Evolutionary conservation across 2,888 invertebrate species (phyloP).

Genomic region (Bimastos eiseni): DNA sequence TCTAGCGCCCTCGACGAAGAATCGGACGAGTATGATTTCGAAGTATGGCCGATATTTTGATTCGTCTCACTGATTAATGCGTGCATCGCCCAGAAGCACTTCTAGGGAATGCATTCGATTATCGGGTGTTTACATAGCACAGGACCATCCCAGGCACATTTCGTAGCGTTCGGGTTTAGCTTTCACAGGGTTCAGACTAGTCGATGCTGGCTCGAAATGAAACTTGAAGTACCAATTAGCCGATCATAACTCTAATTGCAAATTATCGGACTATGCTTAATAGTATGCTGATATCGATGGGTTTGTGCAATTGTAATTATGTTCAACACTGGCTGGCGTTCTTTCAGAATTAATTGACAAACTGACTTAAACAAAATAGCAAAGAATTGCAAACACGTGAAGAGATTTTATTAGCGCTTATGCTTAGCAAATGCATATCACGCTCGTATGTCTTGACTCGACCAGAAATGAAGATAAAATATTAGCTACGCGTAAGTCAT

Average conservation of each 20-base stretch:
- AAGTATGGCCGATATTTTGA: constrained; percentile 32
- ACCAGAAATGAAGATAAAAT: neutral
- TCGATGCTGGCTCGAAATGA: neutral
- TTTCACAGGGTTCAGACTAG: neutral
- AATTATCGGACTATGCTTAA: neutral
- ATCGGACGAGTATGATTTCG: constrained; percentile 41
- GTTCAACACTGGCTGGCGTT: too few species aligned
- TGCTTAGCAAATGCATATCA: neutral
- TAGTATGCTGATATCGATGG: neutral
- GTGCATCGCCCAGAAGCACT: neutral
- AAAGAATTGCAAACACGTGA: neutral
- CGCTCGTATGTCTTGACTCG: neutral
- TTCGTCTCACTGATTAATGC: neutral
- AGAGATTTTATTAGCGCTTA: neutral
- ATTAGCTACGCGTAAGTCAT: neutral
- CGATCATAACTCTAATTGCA: neutral
- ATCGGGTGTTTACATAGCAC: neutral
- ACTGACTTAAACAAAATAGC: neutral
- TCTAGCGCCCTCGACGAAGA: constrained; percentile 36
- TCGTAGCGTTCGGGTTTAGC: neutral
- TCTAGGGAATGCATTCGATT: neutral
- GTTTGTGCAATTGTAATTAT: neutral
- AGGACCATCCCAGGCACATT: neutral
- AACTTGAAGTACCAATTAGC: neutral
- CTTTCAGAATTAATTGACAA: neutral